A percentile compares a stretch with the other conserved stretches of the same genome.
These are phyloP conservation scores for Cybosia mesomella DNA, from an alignment of 2,888 invertebrate genomes.

Conservation along the genomic window DNA sequence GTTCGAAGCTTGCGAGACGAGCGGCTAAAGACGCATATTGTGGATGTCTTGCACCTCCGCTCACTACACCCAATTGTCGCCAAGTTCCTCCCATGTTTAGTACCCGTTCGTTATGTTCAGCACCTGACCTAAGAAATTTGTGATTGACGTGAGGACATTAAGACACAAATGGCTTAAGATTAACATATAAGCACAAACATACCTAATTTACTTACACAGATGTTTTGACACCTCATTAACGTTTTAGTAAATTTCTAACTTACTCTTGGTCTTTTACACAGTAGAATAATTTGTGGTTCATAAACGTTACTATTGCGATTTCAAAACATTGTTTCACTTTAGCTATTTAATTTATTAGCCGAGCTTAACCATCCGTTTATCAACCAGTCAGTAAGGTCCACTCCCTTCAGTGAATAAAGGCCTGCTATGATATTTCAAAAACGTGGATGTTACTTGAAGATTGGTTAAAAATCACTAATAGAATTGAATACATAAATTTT, in stretches of 20 bases:
- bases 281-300: background rate
- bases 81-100: slow-evolving; percentile 71
- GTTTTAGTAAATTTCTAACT: too few species aligned
- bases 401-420: background rate
- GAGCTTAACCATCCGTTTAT: background rate
- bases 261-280: background rate
- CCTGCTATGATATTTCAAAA: background rate
- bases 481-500: background rate
- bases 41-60: slow-evolving; percentile 86
- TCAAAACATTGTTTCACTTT: background rate
- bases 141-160: background rate
- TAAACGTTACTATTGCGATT: background rate
- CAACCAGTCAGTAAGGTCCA: background rate
- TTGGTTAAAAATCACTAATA: background rate
- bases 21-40: slow-evolving; percentile 89
- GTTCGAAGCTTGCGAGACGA: slow-evolving; percentile 89
- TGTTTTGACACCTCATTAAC: background rate
- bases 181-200: background rate
- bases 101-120: slow-evolving; percentile 74
- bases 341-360: background rate
- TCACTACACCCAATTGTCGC: slow-evolving; percentile 76
- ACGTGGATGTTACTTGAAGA: background rate
- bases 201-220: background rate
- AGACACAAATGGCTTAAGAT: background rate
- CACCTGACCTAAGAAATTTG: slow-evolving; percentile 64